These are phyloP conservation scores for Philereme vetulata DNA, from an alignment of 2,888 invertebrate genomes.

Conservation along the genomic window DNA sequence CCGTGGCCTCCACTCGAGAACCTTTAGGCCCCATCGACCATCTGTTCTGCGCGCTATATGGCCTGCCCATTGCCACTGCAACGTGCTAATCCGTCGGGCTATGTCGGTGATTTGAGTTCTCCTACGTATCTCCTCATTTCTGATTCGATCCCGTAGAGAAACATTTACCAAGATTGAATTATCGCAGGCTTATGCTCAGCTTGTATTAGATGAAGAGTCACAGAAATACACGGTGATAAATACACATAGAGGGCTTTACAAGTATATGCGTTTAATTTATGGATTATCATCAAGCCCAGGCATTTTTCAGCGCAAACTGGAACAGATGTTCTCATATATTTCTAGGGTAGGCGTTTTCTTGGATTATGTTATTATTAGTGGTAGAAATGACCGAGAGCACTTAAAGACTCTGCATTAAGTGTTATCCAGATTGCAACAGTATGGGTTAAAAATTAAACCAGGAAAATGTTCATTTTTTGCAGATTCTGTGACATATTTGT, in stretches of 20 bases:
- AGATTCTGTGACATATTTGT: constrained; percentile 28
- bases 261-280: not conserved
- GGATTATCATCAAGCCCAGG: constrained; percentile 21
- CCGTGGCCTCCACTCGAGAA: too few relatives aligned
- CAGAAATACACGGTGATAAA: not conserved
- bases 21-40: too few relatives aligned
- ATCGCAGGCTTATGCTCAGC: not conserved
- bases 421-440: not conserved
- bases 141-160: too few relatives aligned
- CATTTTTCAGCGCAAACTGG: constrained; percentile 34
- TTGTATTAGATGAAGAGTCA: not conserved
- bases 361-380: constrained; percentile 33
- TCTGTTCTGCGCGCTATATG: too few relatives aligned
- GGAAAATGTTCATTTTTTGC: constrained; percentile 35
- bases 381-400: constrained; percentile 20
- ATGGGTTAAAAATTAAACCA: constrained; percentile 27
- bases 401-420: constrained; percentile 28
- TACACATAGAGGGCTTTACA: not conserved
- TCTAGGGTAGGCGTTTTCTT: constrained; percentile 33
- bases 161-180: not conserved
- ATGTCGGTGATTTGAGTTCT: too few relatives aligned
- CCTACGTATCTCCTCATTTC: too few relatives aligned
- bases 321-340: constrained; percentile 34
- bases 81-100: too few relatives aligned
- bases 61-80: too few relatives aligned